These are phyloP conservation scores for Lordiphosa andalusiaca DNA, from an alignment of 2,888 invertebrate genomes.

Conservation along the genomic window DNA sequence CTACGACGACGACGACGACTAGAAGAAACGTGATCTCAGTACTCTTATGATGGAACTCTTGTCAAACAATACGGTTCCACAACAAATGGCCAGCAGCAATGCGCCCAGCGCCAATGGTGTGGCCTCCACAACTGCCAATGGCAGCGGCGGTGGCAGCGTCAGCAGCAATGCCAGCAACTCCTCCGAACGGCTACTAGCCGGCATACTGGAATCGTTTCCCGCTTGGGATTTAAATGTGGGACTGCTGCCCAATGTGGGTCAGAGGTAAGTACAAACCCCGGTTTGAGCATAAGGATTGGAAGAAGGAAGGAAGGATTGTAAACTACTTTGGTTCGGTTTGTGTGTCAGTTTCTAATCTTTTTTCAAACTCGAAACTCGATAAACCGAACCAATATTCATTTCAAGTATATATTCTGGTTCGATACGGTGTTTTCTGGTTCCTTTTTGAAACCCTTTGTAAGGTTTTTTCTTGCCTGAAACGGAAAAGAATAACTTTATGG, in stretches of 20 bases:
- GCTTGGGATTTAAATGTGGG: constrained; percentile 73
- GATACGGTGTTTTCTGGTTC: too few species aligned
- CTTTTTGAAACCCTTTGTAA: too few species aligned
- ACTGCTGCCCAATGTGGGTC: constrained; percentile 54
- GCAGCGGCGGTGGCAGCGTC: constrained; percentile 52
- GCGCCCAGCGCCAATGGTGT: constrained; percentile 44
- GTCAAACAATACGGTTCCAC: constrained; percentile 74
- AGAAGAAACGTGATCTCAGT: constrained; percentile 63
- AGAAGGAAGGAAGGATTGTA: too few species aligned
- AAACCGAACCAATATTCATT: too few species aligned
- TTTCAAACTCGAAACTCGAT: too few species aligned
- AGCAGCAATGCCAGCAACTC: constrained; percentile 65
- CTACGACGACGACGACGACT: constrained; percentile 30
- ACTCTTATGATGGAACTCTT: constrained; percentile 76
- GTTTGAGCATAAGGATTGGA: too few species aligned
- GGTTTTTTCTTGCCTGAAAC: too few species aligned
- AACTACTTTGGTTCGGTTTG: too few species aligned
- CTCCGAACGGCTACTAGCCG: constrained; percentile 73
- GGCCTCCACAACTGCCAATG: constrained; percentile 35
- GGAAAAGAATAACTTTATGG: too few species aligned
- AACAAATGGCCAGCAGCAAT: constrained; percentile 70
- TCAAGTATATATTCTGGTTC: too few species aligned
- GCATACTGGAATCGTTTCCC: constrained; percentile 75
- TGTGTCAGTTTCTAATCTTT: too few species aligned
- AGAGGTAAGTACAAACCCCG: constrained; percentile 62